Evolutionary conservation across 2,888 invertebrate species (phyloP), one percentile per base, ranked within the genome.

Genomic region (Pachymerium ferrugineum): DNA sequence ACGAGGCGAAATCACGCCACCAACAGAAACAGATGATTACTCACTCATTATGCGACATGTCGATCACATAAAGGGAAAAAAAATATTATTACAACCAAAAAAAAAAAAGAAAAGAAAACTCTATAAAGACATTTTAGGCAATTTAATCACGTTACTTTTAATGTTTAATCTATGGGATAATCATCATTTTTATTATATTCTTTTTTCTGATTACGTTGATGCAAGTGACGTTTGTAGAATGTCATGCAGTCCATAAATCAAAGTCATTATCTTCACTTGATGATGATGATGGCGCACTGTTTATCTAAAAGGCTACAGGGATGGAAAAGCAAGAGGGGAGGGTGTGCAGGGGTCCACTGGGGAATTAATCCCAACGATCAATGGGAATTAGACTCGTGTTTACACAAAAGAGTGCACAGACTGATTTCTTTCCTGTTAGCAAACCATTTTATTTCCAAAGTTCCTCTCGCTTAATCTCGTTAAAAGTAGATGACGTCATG

Each of bases 31-130:
- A 62, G 62, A 62, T 62, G 62, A 62, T 62, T 62, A 62, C 62
- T 62, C 62, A 62, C 62, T 62, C 62, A 62, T 62, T 62, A 62
- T 62, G 62, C 62, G 62, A 62, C 62, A 62, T 62, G 62, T 62
- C 62, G 62, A 62, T 62, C 62, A 62, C 62, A n/a, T 62, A 28
- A n/a, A n/a, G n/a, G n/a, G n/a, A n/a, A 22, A 28, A 28, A 62
- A 62, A 62, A 10, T 1, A 28, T n/a, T 1, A 28, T n/a, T 62
- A 62, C 25, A 62, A 62, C 25, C 14, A 62, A 62, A 8, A 38
- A 38, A 38, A 12, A 38, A 38, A 3, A 38, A 54, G 28, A 62
- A 25, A 62, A 62, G n/a, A 62, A 62, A 28, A n/a, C 28, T 22
- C 10, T n/a, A 62, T 62, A 62, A 62, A 62, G 62, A 62, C 28